Evolutionary conservation across 2,888 invertebrate genomes (phyloP).

Genomic region (Polyommatus icarus): DNA sequence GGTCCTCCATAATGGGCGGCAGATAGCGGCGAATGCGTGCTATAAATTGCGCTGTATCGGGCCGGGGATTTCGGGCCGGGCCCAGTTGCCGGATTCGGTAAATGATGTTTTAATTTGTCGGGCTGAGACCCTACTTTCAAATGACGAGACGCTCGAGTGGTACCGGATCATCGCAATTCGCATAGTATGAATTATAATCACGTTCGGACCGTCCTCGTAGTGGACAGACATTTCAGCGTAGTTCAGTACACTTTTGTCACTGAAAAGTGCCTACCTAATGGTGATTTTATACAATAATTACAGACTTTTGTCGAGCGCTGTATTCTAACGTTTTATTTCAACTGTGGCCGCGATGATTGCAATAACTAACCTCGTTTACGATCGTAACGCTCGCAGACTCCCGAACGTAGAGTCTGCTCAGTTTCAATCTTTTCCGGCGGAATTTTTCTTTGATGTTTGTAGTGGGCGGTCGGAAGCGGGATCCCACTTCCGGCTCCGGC

Average conservation of each 20-base stretch:
- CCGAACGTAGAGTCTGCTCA: neutral
- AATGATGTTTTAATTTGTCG: constrained; percentile 19
- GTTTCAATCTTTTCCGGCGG: constrained; percentile 3
- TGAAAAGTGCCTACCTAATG: neutral
- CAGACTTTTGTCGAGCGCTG: neutral
- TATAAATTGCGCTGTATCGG: constrained; percentile 1
- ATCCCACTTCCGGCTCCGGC: neutral
- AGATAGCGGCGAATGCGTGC: constrained; percentile 8
- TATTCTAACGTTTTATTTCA: neutral
- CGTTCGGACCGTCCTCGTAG: neutral
- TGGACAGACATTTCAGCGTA: neutral
- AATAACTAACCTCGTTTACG: neutral
- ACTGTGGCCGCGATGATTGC: neutral
- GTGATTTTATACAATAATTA: neutral
- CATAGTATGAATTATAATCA: no score
- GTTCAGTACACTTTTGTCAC: neutral
- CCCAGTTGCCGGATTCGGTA: neutral
- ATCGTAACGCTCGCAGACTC: neutral
- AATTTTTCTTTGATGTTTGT: neutral
- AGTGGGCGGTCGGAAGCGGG: neutral
- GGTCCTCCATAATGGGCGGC: constrained; percentile 5
- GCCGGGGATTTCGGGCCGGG: neutral
- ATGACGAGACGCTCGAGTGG: neutral
- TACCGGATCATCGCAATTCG: neutral
- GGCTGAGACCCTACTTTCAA: neutral